These are phyloP conservation scores for Lacerta viridis DNA, from an alignment of 2,797 vertebrate genomes.

Conservation along the genomic window DNA sequence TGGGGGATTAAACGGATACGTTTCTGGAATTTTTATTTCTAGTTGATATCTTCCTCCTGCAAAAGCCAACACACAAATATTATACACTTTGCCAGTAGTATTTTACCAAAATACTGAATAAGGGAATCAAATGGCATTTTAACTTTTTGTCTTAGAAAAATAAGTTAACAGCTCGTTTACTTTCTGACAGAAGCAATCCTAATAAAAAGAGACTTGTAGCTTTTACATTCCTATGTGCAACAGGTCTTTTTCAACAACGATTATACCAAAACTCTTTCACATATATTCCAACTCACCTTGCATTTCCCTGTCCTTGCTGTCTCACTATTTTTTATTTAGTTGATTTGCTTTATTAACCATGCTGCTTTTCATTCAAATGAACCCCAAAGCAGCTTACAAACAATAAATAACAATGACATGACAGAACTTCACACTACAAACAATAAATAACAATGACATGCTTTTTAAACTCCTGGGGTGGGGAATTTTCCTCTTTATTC, in stretches of 20 bases:
- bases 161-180: background rate
- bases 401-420: no score
- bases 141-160: conserved; percentile 25
- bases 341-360: no score
- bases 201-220: background rate
- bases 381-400: no score
- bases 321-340: no score
- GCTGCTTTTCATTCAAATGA: no score
- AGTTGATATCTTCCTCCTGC: conserved; percentile 96
- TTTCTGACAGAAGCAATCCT: background rate
- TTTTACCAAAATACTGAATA: conserved; percentile 32
- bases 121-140: conserved; percentile 51
- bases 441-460: no score
- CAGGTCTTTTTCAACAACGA: background rate
- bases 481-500: background rate
- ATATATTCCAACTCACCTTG: background rate
- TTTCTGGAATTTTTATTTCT: conserved; percentile 99
- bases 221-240: background rate
- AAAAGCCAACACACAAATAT: conserved; percentile 70
- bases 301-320: background rate
- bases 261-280: background rate
- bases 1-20: conserved; percentile 98
- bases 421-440: no score
- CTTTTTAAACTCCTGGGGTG: background rate
- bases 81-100: conserved; percentile 49